Base-by-base conservation (phyloP, 2,888 invertebrate species). In the Drosophila sordidula region DNA sequence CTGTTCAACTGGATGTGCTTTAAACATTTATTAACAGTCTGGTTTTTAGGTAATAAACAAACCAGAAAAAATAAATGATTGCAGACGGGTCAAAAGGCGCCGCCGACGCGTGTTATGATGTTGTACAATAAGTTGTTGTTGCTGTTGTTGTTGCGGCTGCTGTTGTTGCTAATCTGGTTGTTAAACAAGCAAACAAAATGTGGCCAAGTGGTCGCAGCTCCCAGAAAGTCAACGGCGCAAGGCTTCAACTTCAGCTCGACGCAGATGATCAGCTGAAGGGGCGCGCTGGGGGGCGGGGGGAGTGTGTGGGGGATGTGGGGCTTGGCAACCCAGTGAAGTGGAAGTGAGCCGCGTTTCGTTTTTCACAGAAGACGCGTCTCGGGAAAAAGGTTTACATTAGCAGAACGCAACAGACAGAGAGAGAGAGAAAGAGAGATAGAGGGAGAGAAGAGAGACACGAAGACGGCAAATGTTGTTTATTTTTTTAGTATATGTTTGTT, bases 131-230 rank as follows among this genome's bases (percentile, higher is more conserved):
- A 54, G 57, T 55, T 57, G 54, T 47, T 67, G 46, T 41, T 51
- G 38, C 8, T 38, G 34, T 18, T 44, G 9, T 34, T 26, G 38
- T 42, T 59, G 50, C 14, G 51, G 50, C 29, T 50, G 42, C 16
- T 55, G 11, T 29, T 61, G 65, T 55, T 41, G 70, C 49, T 72
- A 58, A 67, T 67, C 63, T 70, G 61, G 55, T 71, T 66, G 78
- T 68, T 63, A 25, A 77, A 76, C 66, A 77, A 61, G 73, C 52
- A 57, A 71, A 59, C 71, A 58, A 70, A 55, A 51, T 47, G 50
- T 52, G 42, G 49, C 45, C 59, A 69, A 67, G 51, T 59, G 44
- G 18, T 36, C 36, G 18, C 26, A 29, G 72, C 52, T 29, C 6
- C 29, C 42, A 57, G 44, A 42, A 59, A 59, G 52, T 58, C 41